Evolutionary conservation across 2,113 vertebrate genomes (phyloP), one percentile per base, ranked within the genome.

Genomic region (Australoheros scitulus): DNA sequence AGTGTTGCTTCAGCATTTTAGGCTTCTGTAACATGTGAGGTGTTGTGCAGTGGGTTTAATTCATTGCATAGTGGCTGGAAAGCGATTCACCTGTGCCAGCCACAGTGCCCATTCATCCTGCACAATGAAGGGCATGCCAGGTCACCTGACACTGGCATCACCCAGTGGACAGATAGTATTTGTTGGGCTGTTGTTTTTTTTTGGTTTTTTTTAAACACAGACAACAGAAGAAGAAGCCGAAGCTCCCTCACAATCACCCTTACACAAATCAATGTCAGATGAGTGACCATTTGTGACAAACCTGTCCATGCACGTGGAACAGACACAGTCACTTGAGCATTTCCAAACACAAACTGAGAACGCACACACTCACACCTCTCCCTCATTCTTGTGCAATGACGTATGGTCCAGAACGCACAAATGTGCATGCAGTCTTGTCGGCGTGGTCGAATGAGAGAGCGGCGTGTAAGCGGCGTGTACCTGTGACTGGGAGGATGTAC

Each of bases 401-500:
- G 32, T 81, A 70, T 63, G 84, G 77, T 86, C 88, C 64, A 61
- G 89, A 82, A 86, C 79, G 91, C 89, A 90, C 88, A 82, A 70
- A 90, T 85, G 92, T 90, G 88, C 93, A 94, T 94, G 93, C 94
- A 90, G 88, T 89, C 83, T 85, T 34, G 83, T 79, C 63, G 84
- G 89, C 60, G 41, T 77, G 79, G 83, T 59, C 58, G 86, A 85
- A 82, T 87, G 90, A 81, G 82, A 88, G 84, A 89, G 91, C 56
- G 84, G 88, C 87, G 80, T 91, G 93, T 82, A 61, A 90, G 91
- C 88, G 88, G 89, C 81, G 89, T 90, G 90, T 93, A 92, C 92
- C 90, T 94, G 91, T 61, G 90, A 88, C 82, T 91, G 88, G 84
- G 93, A 85, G 81, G 90, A 82, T 86, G 96, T 97, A 98, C 98